Conservation (phyloP, 2,113 vertebrate species). For the Hucho hucho region DNA sequence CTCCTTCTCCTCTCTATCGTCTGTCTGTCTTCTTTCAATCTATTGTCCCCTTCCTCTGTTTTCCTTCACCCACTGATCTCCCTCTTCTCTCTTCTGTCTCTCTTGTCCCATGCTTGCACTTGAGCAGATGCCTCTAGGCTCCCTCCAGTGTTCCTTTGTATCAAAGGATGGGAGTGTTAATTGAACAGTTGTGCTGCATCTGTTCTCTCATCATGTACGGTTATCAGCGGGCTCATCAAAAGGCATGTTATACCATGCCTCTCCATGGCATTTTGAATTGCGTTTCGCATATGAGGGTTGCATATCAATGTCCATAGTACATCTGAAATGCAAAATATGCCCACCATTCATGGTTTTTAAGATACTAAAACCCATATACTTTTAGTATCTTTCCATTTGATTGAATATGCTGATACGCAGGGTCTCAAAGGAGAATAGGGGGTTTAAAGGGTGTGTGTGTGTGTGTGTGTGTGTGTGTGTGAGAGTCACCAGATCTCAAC, state of each 20-base stretch:
- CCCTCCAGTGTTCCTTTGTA: background rate
- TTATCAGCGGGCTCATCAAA: constrained; percentile 46
- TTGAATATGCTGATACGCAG: too few species aligned
- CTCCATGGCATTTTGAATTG: constrained; percentile 20
- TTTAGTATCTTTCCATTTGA: too few species aligned
- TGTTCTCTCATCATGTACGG: constrained; percentile 49
- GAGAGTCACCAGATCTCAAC: too few species aligned
- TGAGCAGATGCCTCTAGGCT: background rate
- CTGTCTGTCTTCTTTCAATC: too few species aligned
- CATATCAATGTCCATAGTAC: too few species aligned
- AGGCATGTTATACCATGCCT: constrained; percentile 20
- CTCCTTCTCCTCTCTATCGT: background rate
- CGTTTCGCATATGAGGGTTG: constrained; percentile 33
- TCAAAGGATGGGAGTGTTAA: constrained; percentile 27
- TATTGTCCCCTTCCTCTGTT: background rate
- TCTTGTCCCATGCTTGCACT: constrained; percentile 16
- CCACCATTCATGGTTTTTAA: too few species aligned
- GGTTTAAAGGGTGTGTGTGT: too few species aligned
- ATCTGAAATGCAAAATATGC: too few species aligned
- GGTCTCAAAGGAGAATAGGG: background rate
- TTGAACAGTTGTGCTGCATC: constrained; percentile 52
- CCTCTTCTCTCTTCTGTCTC: constrained; percentile 13
- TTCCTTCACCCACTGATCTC: background rate
- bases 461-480: too few species aligned
- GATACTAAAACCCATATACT: too few species aligned